Conservation (phyloP, 2,888 invertebrate species). For the Drosophila borealis region DNA sequence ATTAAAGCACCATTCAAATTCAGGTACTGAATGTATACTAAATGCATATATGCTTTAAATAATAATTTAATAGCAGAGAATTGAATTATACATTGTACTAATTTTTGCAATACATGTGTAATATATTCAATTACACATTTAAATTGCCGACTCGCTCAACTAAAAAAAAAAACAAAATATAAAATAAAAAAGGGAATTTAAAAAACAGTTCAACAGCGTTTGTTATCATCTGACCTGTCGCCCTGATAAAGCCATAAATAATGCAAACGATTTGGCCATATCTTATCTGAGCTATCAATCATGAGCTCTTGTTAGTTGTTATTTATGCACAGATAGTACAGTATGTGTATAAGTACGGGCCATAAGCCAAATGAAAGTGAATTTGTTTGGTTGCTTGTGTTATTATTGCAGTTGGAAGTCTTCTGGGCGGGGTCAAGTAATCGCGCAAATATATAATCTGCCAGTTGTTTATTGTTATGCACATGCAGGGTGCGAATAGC, state of each 20-base stretch:
- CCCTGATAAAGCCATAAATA: slow-evolving; percentile 50
- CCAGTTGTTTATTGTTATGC: slow-evolving; percentile 43
- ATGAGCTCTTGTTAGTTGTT: slow-evolving; percentile 24
- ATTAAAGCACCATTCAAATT: no score
- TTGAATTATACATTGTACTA: neutral
- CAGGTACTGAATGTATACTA: no score
- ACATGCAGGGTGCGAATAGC: slow-evolving; percentile 14
- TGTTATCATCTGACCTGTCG: slow-evolving; percentile 45
- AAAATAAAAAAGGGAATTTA: neutral
- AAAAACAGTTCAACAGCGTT: slow-evolving; percentile 16
- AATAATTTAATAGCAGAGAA: neutral
- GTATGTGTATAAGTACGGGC: neutral
- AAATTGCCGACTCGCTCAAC: slow-evolving; percentile 12
- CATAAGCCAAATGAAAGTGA: slow-evolving; percentile 53
- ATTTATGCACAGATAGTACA: neutral
- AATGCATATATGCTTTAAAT: no score
- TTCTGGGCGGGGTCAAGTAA: slow-evolving; percentile 16
- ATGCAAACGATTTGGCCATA: slow-evolving; percentile 52
- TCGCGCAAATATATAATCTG: slow-evolving; percentile 18
- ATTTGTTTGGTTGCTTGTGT: slow-evolving; percentile 29
- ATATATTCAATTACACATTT: slow-evolving; percentile 8
- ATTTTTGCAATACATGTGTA: neutral
- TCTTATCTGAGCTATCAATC: slow-evolving; percentile 73
- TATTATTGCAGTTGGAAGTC: slow-evolving; percentile 33
- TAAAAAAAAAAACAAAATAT: slow-evolving; percentile 11